Base-by-base conservation (phyloP, 2,113 vertebrate genomes). In the Trochalopteron elliotii region DNA sequence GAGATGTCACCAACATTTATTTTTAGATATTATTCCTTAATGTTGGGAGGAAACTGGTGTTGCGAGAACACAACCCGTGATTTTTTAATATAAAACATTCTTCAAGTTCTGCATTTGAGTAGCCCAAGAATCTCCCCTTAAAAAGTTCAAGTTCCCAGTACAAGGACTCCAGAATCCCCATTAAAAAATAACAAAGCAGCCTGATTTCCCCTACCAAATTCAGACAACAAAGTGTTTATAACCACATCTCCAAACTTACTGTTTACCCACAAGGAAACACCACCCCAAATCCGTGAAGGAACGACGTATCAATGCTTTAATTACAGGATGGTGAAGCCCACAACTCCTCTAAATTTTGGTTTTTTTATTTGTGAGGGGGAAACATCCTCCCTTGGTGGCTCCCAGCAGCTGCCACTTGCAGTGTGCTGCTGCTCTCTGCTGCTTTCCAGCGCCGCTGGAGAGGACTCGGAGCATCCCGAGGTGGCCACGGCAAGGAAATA, bases 371-470 rank as follows among this genome's bases (percentile, higher is more conserved):
- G 10, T 5, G 25, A 2, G 77, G 47, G 49, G 53, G 23, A n/a
- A 74, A 7, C 8, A 17, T 2, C 56, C 30, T 49, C 64, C 23
- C 6, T 28, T 5, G 15, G 49, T 23, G 71, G 44, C 87, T 78
- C 9, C 39, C 4, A 47, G 84, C 83, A 33, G 64, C 84, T 63
- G 74, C 84, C 35, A 61, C 87, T 90, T 1, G 71, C 95, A 96
- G 96, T 84, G 92, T 97, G 91, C 95, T 97, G 93, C 96, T 97
- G 96, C 96, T 97, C 96, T 95, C 96, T 97, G 91, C 96, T 96
- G 96, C 96, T 97, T 90, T 12, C 85, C 78, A 9, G 4, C 18
- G 39, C 33, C 0, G n/a, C 39, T 19, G n/a, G 93, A 93, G 55
- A 79, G 96, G 40, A 28, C 79, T 3, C 11, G 4, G 77, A 68